phyloP scores from a whole-genome alignment of 2,797 vertebrate species.

The Diplodus puntazzo region DNA sequence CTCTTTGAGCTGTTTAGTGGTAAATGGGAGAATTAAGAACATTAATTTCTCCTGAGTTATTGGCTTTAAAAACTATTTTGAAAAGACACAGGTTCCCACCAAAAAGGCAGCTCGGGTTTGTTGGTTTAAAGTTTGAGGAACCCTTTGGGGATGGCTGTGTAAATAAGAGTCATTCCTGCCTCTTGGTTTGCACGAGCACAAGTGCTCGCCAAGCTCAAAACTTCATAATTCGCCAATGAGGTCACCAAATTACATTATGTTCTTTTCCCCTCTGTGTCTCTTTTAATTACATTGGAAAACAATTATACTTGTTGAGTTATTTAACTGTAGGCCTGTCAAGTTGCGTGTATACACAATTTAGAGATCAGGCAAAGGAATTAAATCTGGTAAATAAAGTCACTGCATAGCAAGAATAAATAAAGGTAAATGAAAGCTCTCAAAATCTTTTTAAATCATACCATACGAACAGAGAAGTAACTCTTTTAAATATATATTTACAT shows the following conservation, averaged over 20 bases:
- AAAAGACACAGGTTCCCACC: slow-evolving; percentile 87
- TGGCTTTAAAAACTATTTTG: slow-evolving; percentile 72
- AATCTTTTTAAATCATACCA: slow-evolving; percentile 46
- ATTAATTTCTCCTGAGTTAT: slow-evolving; percentile 79
- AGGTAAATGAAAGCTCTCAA: slow-evolving; percentile 61
- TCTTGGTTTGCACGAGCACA: slow-evolving; percentile 87
- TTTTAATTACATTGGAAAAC: slow-evolving; percentile 91
- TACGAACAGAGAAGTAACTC: slow-evolving; percentile 34
- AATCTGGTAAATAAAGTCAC: slow-evolving; percentile 77
- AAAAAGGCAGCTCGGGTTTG: slow-evolving; percentile 87
- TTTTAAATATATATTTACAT: slow-evolving; percentile 57
- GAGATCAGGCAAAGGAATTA: slow-evolving; percentile 84
- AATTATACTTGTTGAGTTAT: slow-evolving; percentile 91
- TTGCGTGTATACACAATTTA: slow-evolving; percentile 90
- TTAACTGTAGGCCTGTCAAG: slow-evolving; percentile 89
- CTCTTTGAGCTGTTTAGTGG: slow-evolving; percentile 58
- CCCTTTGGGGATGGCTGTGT: slow-evolving; percentile 91
- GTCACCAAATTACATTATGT: slow-evolving; percentile 93
- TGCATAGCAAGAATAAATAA: slow-evolving; percentile 62
- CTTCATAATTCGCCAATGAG: slow-evolving; percentile 93
- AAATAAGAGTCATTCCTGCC: slow-evolving; percentile 92
- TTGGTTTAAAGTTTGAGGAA: slow-evolving; percentile 87
- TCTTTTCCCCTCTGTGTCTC: slow-evolving; percentile 92
- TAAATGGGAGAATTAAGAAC: slow-evolving; percentile 69
- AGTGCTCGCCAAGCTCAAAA: slow-evolving; percentile 89